phyloP scores from a whole-genome alignment of 1,140 invertebrate species.

The Nasonia longicornis region DNA sequence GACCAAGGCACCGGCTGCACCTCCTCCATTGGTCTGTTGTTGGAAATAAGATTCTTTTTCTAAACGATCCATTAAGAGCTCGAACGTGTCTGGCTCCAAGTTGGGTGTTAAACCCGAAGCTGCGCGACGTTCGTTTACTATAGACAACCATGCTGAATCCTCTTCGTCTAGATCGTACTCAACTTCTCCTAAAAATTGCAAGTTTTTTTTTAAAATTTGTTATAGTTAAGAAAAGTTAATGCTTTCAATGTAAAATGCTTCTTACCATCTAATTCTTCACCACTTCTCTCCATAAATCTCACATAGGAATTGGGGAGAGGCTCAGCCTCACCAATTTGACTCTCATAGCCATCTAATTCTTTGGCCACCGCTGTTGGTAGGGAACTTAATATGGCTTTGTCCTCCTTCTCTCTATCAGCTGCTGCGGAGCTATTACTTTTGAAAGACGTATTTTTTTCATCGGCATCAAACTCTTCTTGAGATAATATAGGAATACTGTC shows the following conservation, averaged over 20 bases:
- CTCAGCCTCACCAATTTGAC: constrained; percentile 82
- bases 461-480: constrained; percentile 56
- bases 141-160: constrained; percentile 91
- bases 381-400: constrained; percentile 60
- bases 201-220: constrained; percentile 18
- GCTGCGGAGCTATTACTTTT: constrained; percentile 49
- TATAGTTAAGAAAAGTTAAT: background rate
- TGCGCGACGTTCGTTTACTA: constrained; percentile 86
- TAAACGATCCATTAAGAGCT: constrained; percentile 94
- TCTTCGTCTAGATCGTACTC: constrained; percentile 99
- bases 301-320: constrained; percentile 84
- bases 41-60: constrained; percentile 99
- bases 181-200: constrained; percentile 74
- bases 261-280: constrained; percentile 92
- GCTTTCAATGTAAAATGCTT: constrained; percentile 4
- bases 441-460: constrained; percentile 54
- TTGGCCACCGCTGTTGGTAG: constrained; percentile 88
- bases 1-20: constrained; percentile 71
- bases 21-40: constrained; percentile 75
- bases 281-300: constrained; percentile 93
- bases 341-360: constrained; percentile 80
- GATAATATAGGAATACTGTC: constrained; percentile 62
- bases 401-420: constrained; percentile 63
- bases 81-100: constrained; percentile 89
- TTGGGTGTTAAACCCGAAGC: constrained; percentile 75